Percentiles rank a stretch among this genome's conserved stretches.
These are phyloP conservation scores for Carettochelys insculpta DNA, from an alignment of 2,113 vertebrate genomes.

Conservation along the genomic window DNA sequence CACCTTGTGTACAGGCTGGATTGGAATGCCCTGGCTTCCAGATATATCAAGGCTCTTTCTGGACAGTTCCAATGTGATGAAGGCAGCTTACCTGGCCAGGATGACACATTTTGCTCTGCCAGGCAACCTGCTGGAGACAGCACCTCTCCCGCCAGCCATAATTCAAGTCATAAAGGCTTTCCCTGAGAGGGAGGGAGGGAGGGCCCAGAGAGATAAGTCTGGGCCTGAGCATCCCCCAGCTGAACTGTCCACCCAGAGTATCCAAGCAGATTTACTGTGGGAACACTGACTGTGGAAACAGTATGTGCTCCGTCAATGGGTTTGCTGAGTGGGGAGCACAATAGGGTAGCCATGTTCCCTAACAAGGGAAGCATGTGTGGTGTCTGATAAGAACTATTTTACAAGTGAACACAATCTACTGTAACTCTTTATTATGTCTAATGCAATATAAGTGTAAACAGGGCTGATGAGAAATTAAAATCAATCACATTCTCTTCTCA, in stretches of 20 bases:
- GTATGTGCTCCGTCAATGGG: fast-evolving
- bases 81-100: not conserved
- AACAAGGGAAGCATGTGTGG: slow-evolving; percentile 20
- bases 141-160: not conserved
- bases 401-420: slow-evolving; percentile 43
- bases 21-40: not conserved
- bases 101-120: not conserved
- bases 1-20: not conserved
- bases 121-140: not conserved
- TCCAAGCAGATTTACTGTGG: not conserved
- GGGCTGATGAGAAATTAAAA: slow-evolving; percentile 67
- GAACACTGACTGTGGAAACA: fast-evolving
- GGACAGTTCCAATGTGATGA: not conserved
- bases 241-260: not conserved
- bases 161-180: not conserved
- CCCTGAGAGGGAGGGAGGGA: not conserved
- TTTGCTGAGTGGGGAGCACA: not conserved
- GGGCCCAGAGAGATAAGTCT: not conserved
- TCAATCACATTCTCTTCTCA: slow-evolving; percentile 71
- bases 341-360: not conserved
- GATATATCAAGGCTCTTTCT: not conserved
- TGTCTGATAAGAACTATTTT: slow-evolving; percentile 38
- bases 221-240: not conserved
- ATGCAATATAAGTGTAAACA: slow-evolving; percentile 68
- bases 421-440: slow-evolving; percentile 70